Conservation (phyloP, 2,797 vertebrate genomes). For the Gambelia wislizenii region DNA sequence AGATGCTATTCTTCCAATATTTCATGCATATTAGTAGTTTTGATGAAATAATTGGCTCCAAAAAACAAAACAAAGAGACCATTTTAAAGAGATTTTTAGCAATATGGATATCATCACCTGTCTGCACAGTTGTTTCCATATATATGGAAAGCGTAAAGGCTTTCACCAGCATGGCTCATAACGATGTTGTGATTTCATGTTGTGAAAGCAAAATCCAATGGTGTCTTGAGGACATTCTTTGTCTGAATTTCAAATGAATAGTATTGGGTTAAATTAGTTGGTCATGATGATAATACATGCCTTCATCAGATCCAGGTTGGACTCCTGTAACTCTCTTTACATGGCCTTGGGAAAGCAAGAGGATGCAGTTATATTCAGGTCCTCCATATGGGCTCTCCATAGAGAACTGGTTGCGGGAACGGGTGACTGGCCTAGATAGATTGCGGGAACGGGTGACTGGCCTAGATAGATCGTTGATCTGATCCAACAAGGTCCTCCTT, state of each 20-base stretch:
- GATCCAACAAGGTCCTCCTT: background rate
- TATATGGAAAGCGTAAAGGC: background rate
- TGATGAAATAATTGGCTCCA: background rate
- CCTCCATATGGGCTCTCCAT: too few species aligned
- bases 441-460: background rate
- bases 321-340: too few species aligned
- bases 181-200: background rate
- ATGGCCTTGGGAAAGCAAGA: too few species aligned
- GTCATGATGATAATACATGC: background rate
- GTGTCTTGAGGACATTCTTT: background rate
- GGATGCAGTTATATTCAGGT: too few species aligned
- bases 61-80: background rate
- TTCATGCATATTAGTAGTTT: accelerated
- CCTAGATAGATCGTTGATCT: too few species aligned
- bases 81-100: background rate
- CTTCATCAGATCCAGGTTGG: too few species aligned
- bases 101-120: background rate
- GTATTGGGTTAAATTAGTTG: background rate
- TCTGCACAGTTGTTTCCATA: background rate
- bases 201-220: background rate
- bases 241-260: background rate
- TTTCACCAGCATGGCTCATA: background rate
- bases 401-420: background rate
- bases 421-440: too few species aligned
- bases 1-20: background rate